phyloP scores from a whole-genome alignment of 2,113 vertebrate species.

The Castor canadensis region DNA sequence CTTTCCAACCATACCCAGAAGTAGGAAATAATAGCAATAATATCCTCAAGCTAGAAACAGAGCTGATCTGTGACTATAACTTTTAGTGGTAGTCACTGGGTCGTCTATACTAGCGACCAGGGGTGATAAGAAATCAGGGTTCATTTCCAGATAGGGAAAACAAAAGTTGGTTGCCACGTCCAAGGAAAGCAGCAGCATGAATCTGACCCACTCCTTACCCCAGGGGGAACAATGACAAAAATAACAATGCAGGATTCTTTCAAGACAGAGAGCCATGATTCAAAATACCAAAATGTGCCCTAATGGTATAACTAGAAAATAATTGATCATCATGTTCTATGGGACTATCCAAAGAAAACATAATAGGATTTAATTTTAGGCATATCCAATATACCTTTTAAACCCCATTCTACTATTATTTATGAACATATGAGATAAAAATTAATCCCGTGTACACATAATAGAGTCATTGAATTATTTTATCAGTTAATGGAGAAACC shows the following conservation, averaged over 20 bases:
- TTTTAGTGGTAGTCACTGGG: neutral
- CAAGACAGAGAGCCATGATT: neutral
- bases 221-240: neutral
- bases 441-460: neutral
- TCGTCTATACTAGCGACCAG: neutral
- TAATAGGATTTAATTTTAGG: neutral
- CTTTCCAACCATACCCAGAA: neutral
- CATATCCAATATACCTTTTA: neutral
- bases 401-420: neutral
- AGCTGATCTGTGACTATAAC: neutral
- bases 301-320: neutral
- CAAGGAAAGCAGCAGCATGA: neutral
- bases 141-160: neutral
- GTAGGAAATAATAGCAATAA: neutral
- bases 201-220: neutral
- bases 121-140: neutral
- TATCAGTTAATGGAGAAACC: neutral
- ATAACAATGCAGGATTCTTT: neutral
- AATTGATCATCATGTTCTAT: neutral
- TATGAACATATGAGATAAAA: conserved; percentile 30
- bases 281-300: neutral
- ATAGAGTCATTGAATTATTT: neutral
- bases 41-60: neutral
- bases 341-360: neutral
- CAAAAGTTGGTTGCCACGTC: neutral